These are phyloP conservation scores for Kryptolebias ocellatus DNA, from an alignment of 2,797 vertebrate species.

Conservation along the genomic window DNA sequence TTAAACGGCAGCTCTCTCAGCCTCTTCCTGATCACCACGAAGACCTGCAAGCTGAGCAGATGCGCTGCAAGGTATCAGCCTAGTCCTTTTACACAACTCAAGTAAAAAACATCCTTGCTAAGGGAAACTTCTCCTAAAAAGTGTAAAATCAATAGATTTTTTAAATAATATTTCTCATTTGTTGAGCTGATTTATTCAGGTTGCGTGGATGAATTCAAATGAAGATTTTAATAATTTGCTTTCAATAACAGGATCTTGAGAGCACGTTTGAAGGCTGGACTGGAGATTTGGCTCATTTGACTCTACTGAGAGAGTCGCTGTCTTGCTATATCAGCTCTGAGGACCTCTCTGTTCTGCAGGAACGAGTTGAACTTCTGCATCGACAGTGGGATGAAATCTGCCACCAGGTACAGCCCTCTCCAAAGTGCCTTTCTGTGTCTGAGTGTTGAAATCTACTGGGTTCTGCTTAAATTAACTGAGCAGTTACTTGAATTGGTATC, in stretches of 20 bases:
- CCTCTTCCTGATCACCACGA: constrained; percentile 93
- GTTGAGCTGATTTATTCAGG: constrained; percentile 1
- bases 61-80: constrained; percentile 89
- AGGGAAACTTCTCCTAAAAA: not conserved
- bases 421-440: not conserved
- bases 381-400: constrained; percentile 97
- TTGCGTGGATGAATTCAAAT: not conserved
- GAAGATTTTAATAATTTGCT: not conserved
- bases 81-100: not conserved
- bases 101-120: not conserved
- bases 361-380: constrained; percentile 92
- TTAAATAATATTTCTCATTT: not conserved
- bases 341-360: constrained; percentile 90
- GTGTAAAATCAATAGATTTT: not conserved
- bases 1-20: constrained; percentile 91
- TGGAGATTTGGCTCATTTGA: constrained; percentile 88
- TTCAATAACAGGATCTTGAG: constrained; percentile 88
- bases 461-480: too few species aligned
- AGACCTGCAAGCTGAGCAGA: constrained; percentile 92
- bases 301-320: constrained; percentile 86
- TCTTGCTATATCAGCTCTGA: constrained; percentile 86
- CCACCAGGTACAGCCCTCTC: constrained; percentile 86
- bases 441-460: not conserved
- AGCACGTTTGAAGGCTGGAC: constrained; percentile 90
- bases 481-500: too few species aligned